Evolutionary conservation across 2,888 invertebrate species (phyloP).

Genomic region (Seira musarum): DNA sequence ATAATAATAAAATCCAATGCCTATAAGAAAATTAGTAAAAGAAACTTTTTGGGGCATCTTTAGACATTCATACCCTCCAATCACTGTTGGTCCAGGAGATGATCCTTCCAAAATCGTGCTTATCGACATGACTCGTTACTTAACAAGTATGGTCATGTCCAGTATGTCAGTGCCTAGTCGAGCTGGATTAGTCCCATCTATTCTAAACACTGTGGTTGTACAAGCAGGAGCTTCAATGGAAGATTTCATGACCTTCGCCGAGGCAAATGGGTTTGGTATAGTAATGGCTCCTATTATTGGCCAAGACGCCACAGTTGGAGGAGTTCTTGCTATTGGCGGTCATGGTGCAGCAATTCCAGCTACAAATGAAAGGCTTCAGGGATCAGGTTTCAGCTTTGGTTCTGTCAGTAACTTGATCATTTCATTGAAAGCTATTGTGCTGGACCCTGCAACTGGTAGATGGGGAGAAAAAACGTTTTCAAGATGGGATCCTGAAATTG

Average conservation of each 20-base stretch:
- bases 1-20: too few relatives aligned
- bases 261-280: slow-evolving; percentile 45
- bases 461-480: slow-evolving; percentile 45
- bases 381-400: slow-evolving; percentile 40
- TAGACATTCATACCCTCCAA: slow-evolving; percentile 47
- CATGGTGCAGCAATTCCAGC: slow-evolving; percentile 59
- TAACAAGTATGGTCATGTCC: slow-evolving; percentile 44
- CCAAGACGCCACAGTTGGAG: slow-evolving; percentile 56
- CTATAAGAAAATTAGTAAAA: too few relatives aligned
- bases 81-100: slow-evolving; percentile 23
- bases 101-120: slow-evolving; percentile 36
- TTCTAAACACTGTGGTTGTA: slow-evolving; percentile 26
- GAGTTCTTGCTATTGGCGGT: slow-evolving; percentile 54
- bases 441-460: not conserved
- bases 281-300: slow-evolving; percentile 35
- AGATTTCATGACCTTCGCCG: slow-evolving; percentile 47
- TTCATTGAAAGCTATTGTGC: slow-evolving; percentile 53
- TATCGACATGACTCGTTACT: slow-evolving; percentile 41
- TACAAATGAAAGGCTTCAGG: slow-evolving; percentile 5
- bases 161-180: slow-evolving; percentile 9
- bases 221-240: slow-evolving; percentile 55
- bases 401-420: slow-evolving; percentile 56
- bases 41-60: too few relatives aligned
- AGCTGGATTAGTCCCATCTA: not conserved
- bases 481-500: slow-evolving; percentile 37